Evolutionary conservation across 2,888 invertebrate genomes (phyloP).

Genomic region (Dryocosmus kuriphilus): DNA sequence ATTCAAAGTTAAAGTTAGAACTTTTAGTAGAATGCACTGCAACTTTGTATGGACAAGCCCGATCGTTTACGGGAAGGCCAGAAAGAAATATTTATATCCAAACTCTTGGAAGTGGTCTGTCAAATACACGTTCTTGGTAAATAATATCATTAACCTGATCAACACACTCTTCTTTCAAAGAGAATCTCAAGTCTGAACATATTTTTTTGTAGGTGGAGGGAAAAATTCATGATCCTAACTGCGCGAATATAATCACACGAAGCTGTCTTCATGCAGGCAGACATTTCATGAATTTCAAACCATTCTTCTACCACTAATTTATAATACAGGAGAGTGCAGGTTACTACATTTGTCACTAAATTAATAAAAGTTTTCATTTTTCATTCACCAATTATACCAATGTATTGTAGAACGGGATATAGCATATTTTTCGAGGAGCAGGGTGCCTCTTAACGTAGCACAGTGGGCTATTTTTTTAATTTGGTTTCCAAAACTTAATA

Average conservation of each 20-base stretch:
- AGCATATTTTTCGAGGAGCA: no score
- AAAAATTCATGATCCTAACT: slow-evolving; percentile 14
- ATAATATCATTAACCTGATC: background rate
- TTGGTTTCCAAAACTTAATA: no score
- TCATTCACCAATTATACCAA: no score
- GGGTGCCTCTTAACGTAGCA: no score
- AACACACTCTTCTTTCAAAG: no score
- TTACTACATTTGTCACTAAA: background rate
- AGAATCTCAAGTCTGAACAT: background rate
- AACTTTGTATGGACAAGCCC: slow-evolving; percentile 4
- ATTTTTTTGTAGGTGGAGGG: slow-evolving; percentile 11
- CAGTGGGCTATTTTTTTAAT: no score
- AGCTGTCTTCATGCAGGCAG: background rate
- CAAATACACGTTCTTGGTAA: background rate
- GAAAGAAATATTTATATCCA: background rate
- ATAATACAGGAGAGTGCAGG: slow-evolving; percentile 25
- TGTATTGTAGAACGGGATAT: no score
- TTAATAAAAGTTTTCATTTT: background rate
- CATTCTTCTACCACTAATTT: slow-evolving; percentile 11
- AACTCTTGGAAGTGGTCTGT: slow-evolving; percentile 18
- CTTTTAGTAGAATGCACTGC: background rate
- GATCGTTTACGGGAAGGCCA: slow-evolving; percentile 1
- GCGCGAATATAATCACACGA: background rate
- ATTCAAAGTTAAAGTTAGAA: slow-evolving; percentile 1
- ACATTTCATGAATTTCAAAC: background rate